Evolutionary conservation across 2,888 invertebrate species (phyloP).

Genomic region (Dyspetes luteomarginatus): DNA sequence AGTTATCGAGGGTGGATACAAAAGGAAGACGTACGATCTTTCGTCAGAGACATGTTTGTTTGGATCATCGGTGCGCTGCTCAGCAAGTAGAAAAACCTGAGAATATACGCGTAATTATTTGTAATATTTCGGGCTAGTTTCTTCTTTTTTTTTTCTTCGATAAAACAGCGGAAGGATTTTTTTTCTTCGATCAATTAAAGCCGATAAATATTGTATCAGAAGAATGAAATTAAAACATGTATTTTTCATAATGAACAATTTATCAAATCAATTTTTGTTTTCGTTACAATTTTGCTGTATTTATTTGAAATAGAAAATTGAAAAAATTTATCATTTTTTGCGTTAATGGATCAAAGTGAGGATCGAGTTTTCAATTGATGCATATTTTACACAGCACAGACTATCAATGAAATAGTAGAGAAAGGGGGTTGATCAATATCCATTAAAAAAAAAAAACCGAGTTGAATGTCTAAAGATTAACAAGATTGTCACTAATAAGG

Average conservation of each 20-base stretch:
- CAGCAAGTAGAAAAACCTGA: slow-evolving; percentile 87
- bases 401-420: slow-evolving; percentile 32
- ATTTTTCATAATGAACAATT: slow-evolving; percentile 6
- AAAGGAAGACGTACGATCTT: slow-evolving; percentile 93
- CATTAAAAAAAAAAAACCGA: slow-evolving; percentile 8
- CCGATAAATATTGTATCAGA: slow-evolving; percentile 25
- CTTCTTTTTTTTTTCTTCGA: slow-evolving; percentile 5
- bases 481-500: slow-evolving; percentile 35
- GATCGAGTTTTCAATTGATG: not conserved
- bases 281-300: not conserved
- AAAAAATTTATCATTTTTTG: slow-evolving; percentile 13
- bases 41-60: slow-evolving; percentile 86
- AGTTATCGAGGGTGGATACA: slow-evolving; percentile 91
- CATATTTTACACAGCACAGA: slow-evolving; percentile 23
- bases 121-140: slow-evolving; percentile 8
- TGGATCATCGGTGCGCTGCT: slow-evolving; percentile 83
- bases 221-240: not conserved
- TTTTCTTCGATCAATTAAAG: slow-evolving; percentile 27
- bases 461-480: slow-evolving; percentile 39
- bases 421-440: slow-evolving; percentile 2
- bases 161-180: not conserved
- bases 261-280: not conserved
- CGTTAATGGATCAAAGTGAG: slow-evolving; percentile 33
- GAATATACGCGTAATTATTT: slow-evolving; percentile 46
- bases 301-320: not conserved